A percentile compares a stretch with the other conserved stretches of the same genome.
Conservation (phyloP, 2,113 vertebrate species). For the Nettapus auritus region DNA sequence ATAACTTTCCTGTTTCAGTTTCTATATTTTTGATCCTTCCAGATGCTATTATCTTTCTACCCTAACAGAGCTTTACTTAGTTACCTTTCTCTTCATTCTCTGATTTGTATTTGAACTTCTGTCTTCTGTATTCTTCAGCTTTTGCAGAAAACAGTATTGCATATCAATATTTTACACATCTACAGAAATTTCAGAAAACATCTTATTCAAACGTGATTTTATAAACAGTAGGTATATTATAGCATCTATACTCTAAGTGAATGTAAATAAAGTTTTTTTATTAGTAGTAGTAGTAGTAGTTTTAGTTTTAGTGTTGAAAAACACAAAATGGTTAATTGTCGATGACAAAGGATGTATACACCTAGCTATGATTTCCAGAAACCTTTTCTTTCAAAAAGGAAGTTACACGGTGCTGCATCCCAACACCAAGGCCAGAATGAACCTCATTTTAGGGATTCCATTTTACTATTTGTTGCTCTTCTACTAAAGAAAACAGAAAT, state of each 20-base stretch:
- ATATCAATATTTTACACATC: not conserved
- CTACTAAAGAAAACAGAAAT: not conserved
- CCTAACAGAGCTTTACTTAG: not conserved
- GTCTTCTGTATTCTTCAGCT: not conserved
- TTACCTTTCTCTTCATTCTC: not conserved
- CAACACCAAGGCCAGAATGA: not conserved
- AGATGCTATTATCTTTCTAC: not conserved
- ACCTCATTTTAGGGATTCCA: not conserved
- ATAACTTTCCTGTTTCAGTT: not conserved
- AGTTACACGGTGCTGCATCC: not conserved
- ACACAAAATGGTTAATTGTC: not conserved
- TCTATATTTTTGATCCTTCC: not conserved
- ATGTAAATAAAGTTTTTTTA: not conserved
- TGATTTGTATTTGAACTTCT: not conserved
- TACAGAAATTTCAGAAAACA: not conserved
- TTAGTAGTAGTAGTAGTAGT: no score
- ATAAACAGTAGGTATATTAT: not conserved
- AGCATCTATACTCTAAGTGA: not conserved
- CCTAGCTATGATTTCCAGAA: not conserved
- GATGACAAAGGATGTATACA: not conserved
- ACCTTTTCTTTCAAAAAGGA: not conserved
- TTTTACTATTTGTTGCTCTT: not conserved
- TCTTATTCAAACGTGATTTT: not conserved
- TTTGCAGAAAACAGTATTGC: not conserved
- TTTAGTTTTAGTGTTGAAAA: rapidly evolving